Evolutionary conservation across 53 echinoderm and acorn worm species (phyloP).

Genomic region (Apostichopus leukothele): DNA sequence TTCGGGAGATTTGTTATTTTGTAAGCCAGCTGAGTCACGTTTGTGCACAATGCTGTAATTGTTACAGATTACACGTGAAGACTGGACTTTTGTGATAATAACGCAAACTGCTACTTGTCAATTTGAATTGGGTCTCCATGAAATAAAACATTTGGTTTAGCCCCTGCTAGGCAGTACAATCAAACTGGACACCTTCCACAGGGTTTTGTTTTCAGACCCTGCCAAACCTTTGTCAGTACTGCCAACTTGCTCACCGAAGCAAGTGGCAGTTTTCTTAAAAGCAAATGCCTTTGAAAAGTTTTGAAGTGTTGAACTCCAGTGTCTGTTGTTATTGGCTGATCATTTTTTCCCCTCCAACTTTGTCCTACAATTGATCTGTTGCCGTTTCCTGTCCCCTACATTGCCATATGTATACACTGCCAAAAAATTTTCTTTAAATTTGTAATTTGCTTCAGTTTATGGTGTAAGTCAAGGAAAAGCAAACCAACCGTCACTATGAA

Average conservation of each 20-base stretch:
- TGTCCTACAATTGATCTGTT: neutral
- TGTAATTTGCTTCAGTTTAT: too few relatives aligned
- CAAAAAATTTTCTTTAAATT: too few relatives aligned
- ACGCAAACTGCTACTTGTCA: neutral
- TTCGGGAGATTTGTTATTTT: too few relatives aligned
- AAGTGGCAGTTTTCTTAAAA: neutral
- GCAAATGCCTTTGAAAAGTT: neutral
- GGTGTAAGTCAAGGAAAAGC: too few relatives aligned
- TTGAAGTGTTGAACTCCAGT: too few relatives aligned
- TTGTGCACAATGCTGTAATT: too few relatives aligned
- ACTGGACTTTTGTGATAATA: neutral
- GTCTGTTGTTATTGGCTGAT: neutral
- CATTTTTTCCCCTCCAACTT: neutral
- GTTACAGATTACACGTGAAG: too few relatives aligned
- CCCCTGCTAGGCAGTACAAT: neutral
- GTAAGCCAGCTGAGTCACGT: too few relatives aligned
- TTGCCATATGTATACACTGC: too few relatives aligned
- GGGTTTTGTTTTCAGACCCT: neutral
- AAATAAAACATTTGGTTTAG: neutral
- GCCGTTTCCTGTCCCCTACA: too few relatives aligned
- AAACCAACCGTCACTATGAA: too few relatives aligned
- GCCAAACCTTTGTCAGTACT: neutral
- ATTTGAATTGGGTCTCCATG: neutral
- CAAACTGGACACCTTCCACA: neutral
- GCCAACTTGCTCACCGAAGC: neutral